Base-by-base conservation (phyloP, 2,888 invertebrate genomes). In the Philereme transversata region DNA sequence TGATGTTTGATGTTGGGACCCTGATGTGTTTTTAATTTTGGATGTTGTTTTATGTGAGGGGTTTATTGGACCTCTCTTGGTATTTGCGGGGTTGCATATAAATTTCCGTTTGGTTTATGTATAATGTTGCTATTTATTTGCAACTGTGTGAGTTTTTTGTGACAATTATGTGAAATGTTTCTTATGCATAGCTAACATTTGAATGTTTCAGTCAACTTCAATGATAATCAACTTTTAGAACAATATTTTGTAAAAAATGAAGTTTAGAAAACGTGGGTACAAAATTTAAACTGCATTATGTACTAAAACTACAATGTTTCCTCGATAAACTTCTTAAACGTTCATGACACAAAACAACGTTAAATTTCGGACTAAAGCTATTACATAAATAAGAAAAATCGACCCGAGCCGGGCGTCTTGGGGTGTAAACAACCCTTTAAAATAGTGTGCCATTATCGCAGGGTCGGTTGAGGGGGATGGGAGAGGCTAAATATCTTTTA, bases 371-470 rank as follows among this genome's bases (percentile, higher is more conserved):
- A 57, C 53, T 57, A 52, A 51, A 60, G 62, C 59, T 67, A 67
- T 64, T 64, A 68, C 67, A 68, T 70, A 70, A 70, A 68, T 68
- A 70, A 68, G 67, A 65, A 63, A 49, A 63, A 67, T 65, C 68
- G 60, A 67, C 67, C 68, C 64, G 9, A 57, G 57, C 46, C 51
- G 57, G 67, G 70, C 73, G 75, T 74, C 76, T 77, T 70, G 78
- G 80, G 69, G 84, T 84, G 86, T 83, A 83, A 87, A 87, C 84
- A 87, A 88, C 87, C 88, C 89, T 88, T 89, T 87, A 82, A 84
- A 87, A 85, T 88, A 88, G 87, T 88, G 86, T 70, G 75, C 80
- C 78, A 82, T 80, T 78, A 79, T 68, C 67, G 65, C 67, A 65
- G 60, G 69, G 70, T 36, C 65, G 59, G 72, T 11, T 40, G 4